These are phyloP conservation scores for Pempheris klunzingeri DNA, from an alignment of 2,797 vertebrate species.

Conservation along the genomic window DNA sequence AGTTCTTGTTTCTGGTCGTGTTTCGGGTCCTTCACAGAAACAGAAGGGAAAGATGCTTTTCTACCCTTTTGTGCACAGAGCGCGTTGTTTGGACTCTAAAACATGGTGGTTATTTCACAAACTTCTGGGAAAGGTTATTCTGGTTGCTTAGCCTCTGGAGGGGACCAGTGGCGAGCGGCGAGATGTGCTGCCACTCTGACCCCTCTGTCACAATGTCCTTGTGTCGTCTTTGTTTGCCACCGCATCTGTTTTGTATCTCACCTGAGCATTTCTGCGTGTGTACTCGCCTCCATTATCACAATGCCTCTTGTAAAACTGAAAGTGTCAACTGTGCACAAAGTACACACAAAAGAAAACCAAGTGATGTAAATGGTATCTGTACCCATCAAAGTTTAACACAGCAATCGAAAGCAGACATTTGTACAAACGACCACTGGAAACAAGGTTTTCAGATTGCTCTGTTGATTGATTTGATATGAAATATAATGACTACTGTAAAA, in stretches of 20 bases:
- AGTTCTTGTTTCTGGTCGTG: background rate
- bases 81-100: conserved; percentile 7
- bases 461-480: conserved; percentile 75
- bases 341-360: conserved; percentile 28
- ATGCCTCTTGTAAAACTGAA: conserved; percentile 53
- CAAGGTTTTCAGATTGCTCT: conserved; percentile 58
- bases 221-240: conserved; percentile 17
- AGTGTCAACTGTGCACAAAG: conserved; percentile 49
- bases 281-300: conserved; percentile 25
- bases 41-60: background rate
- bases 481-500: conserved; percentile 63
- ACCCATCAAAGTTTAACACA: conserved; percentile 47
- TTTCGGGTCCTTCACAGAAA: conserved; percentile 8
- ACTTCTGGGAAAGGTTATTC: conserved; percentile 3
- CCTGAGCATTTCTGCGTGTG: conserved; percentile 11
- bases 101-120: conserved; percentile 16
- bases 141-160: conserved; percentile 30
- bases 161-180: background rate
- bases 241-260: conserved; percentile 43
- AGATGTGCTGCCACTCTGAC: background rate
- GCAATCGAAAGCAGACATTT: conserved; percentile 64
- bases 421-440: conserved; percentile 67
- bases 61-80: conserved; percentile 1
- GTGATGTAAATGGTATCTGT: conserved; percentile 57
- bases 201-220: conserved; percentile 25